Base-by-base conservation (phyloP, 1,140 invertebrate species). In the Drosophila watanabei region DNA sequence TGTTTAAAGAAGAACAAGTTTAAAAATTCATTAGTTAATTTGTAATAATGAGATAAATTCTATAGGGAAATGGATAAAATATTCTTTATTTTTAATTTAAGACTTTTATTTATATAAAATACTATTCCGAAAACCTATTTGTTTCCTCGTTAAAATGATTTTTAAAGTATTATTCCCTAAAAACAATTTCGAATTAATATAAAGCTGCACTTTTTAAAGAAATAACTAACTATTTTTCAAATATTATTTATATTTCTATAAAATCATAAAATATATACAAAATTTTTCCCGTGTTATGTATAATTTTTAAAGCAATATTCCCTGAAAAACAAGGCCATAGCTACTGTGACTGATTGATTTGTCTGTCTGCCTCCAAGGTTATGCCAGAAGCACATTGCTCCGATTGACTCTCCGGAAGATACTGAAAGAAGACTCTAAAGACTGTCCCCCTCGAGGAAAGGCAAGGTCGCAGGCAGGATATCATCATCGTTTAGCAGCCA, bases 291-390 rank as follows among this genome's bases (percentile, higher is more conserved):
- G 18, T 56, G 18, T 39, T 14, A 1, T 14, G 9, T 24, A 49
- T 24, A 2, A 37, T 37, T 39, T 46, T 24, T 28, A 0, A 2
- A 30, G 18, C 1, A 5, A 16, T 37, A 32, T 63, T 66, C 69
- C 64, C 13, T 62, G 43, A 59, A 79, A 79, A 54, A 35, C 51
- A 48, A 37, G 33, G 43, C 48, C 5, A 11, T 49, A 49, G 63
- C 80, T 69, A 75, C 65, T 88, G 85, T 89, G 86, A 89, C 86
- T 86, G 86, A 89, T 90, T 89, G 82, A 85, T 90, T 82, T 79
- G 78, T 84, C 56, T 81, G 68, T 70, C 41, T 75, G 61, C 57
- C 41, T 64, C 62, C 75, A 85, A 85, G 85, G 85, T 85, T 72
- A 73, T 11, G n/a, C 5, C 58, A 62, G 56, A 68, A 83, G 75